These are phyloP conservation scores for Cephus pygmeus DNA, from an alignment of 2,888 invertebrate genomes.

Conservation along the genomic window DNA sequence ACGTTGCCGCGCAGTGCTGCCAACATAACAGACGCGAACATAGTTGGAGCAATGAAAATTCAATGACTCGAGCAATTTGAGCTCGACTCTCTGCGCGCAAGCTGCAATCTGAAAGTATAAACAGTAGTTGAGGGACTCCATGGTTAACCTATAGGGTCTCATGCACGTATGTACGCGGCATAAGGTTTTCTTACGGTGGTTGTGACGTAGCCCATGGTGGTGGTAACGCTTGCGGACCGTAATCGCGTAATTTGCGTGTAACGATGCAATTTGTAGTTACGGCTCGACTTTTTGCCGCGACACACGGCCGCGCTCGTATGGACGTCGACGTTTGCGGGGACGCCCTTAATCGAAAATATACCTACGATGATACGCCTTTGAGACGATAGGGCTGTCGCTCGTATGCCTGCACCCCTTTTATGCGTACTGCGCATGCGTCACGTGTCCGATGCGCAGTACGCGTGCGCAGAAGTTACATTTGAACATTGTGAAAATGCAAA, in stretches of 20 bases:
- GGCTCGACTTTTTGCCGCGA: constrained; percentile 31
- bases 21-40: constrained; percentile 15
- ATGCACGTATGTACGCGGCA: neutral
- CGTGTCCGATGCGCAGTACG: neutral
- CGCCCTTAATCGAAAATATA: neutral
- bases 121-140: constrained; percentile 39
- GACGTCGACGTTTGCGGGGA: constrained; percentile 1
- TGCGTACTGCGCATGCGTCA: neutral
- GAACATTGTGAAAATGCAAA: neutral
- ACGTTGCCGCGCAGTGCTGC: neutral
- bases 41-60: constrained; percentile 47
- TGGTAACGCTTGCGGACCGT: constrained; percentile 39
- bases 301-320: neutral
- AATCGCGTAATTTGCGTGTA: constrained; percentile 60
- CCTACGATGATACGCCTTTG: neutral
- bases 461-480: neutral
- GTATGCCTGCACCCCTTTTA: neutral
- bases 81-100: constrained; percentile 29
- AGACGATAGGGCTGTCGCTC: neutral
- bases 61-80: constrained; percentile 49
- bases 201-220: constrained; percentile 1
- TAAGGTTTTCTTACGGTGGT: neutral
- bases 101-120: constrained; percentile 54
- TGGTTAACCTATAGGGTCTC: neutral
- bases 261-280: constrained; percentile 60